Evolutionary conservation across 2,113 vertebrate species (phyloP).

Genomic region (Opisthocomus hoazin): DNA sequence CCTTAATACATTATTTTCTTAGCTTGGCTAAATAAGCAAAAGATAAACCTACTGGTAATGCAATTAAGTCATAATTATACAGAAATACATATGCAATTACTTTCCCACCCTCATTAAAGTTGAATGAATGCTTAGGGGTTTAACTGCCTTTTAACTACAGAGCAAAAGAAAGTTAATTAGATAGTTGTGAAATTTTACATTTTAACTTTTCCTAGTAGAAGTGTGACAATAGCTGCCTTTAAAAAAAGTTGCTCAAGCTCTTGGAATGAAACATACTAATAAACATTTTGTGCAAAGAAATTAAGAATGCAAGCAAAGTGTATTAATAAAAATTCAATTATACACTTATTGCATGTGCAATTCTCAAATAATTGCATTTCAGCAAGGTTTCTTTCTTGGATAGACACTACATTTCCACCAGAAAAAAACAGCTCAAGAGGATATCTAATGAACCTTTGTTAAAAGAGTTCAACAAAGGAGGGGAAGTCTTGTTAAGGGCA

Average conservation of each 20-base stretch:
- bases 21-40: constrained; percentile 41
- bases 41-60: constrained; percentile 39
- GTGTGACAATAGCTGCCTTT: not conserved
- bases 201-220: not conserved
- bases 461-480: not conserved
- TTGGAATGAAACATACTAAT: not conserved
- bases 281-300: not conserved
- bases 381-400: not conserved
- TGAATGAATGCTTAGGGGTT: constrained; percentile 46
- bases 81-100: constrained; percentile 61
- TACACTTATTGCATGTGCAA: not conserved
- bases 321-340: constrained; percentile 28
- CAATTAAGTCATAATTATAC: constrained; percentile 60
- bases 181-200: not conserved
- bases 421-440: not conserved
- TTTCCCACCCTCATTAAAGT: constrained; percentile 45
- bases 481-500: not conserved
- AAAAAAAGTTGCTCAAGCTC: not conserved
- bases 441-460: not conserved
- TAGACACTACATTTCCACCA: not conserved
- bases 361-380: not conserved
- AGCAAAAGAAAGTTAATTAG: constrained; percentile 39
- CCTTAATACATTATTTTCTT: not conserved
- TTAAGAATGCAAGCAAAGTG: not conserved
- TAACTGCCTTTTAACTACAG: constrained; percentile 62